Conservation (phyloP, 1,140 invertebrate genomes). For the Sinonovacula constricta region DNA sequence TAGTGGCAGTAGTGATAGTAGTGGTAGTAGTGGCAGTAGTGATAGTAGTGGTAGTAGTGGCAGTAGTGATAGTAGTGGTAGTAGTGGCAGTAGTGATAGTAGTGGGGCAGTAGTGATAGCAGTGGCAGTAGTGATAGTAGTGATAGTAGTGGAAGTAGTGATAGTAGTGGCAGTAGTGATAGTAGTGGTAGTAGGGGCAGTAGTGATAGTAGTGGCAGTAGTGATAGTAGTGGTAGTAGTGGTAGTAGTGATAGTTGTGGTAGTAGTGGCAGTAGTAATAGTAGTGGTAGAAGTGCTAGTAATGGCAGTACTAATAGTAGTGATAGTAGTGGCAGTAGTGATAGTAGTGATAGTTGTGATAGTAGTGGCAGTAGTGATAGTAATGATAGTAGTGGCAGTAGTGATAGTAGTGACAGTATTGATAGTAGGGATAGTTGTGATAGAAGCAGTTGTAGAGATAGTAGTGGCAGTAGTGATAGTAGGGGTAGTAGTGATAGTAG, state of each 20-base stretch:
- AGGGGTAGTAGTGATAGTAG: no score
- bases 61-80: conserved; percentile 25
- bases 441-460: no score
- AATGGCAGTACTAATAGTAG: no score
- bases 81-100: conserved; percentile 33
- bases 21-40: conserved; percentile 3
- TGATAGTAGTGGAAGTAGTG: no score
- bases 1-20: background rate
- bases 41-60: conserved; percentile 3
- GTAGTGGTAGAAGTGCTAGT: no score
- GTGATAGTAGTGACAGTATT: background rate
- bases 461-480: no score
- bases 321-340: background rate
- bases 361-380: background rate
- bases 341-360: no score
- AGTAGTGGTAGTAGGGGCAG: background rate
- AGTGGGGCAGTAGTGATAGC: no score
- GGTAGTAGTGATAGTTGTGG: background rate
- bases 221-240: background rate
- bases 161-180: conserved; percentile 12
- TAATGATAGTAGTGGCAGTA: conserved; percentile 10
- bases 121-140: conserved; percentile 33
- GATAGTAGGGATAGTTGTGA: no score
- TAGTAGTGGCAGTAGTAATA: no score
- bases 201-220: background rate